Evolutionary conservation across 1,140 invertebrate genomes (phyloP), one percentile per base, ranked within the genome.

Genomic region (Trachelipus rathkii): DNA sequence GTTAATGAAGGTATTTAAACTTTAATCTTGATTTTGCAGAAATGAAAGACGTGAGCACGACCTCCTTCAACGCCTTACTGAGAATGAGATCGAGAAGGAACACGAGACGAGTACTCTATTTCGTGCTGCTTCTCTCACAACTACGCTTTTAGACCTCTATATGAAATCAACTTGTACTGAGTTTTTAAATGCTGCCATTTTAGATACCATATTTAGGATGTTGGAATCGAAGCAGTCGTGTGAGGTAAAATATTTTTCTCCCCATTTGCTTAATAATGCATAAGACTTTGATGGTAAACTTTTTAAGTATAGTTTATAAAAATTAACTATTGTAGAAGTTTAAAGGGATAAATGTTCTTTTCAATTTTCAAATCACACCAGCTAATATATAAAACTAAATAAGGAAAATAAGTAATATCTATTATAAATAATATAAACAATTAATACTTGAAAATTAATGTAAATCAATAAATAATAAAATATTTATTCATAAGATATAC

Each of bases 131-230:
- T 96, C 95, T 69, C 87, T 98, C 69, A 95, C 95, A 23, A 97
- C 96, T 13, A 96, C 95, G 0, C 87, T 98, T 46, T 95, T 98
- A 91, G 96, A 98, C 87, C 89, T 96, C 81, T 97, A 97, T 85
- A 98, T 98, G 96, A 93, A 93, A 82, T 92, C 93, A 74, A 92
- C 95, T 75, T 94, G 93, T 83, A 89, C 90, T 50, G 89, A 89
- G 23, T 96, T 95, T 85, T 86, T 96, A n/a, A 89, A 95, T 85
- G 91, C 92, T 66, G 95, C 95, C 24, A 89, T 98, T 69, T 91
- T 93, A 73, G 94, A 96, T 82, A 95, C 93, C 0, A 92, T 98
- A 44, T 89, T 94, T 69, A 92, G 93, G 84, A 88, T 99, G 67
- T 89, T 97, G 75, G 96, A 98, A 81, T 91, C 92, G 80, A 96